A percentile compares a stretch with the other conserved stretches of the same genome.
phyloP scores from a whole-genome alignment of 2,888 invertebrate genomes.

The Tribolium freemani region DNA sequence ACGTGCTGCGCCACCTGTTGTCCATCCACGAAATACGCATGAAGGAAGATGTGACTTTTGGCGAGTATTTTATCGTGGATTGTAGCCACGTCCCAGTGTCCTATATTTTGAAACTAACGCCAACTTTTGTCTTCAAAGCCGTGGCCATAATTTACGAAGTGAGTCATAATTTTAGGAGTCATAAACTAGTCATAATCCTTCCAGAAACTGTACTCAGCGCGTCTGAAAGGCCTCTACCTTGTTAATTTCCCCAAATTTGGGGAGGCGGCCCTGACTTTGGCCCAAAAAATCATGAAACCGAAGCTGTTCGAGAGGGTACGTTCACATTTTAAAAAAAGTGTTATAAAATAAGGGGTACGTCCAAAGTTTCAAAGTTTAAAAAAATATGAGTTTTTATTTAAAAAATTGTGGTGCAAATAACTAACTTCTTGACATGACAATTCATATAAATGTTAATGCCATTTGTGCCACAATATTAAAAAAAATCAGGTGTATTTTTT shows the following conservation, averaged over 20 bases:
- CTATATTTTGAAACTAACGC: not conserved
- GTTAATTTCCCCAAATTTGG: not conserved
- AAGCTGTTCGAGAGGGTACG: constrained; percentile 9
- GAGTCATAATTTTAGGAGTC: not conserved
- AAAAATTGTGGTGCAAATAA: no score
- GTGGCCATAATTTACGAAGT: not conserved
- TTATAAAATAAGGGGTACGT: not conserved
- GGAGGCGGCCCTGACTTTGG: not conserved
- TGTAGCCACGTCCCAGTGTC: not conserved
- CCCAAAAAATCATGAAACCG: not conserved
- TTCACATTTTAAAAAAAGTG: not conserved
- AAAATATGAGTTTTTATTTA: no score
- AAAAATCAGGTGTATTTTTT: no score
- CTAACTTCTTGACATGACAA: no score
- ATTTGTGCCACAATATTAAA: no score
- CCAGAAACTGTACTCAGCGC: not conserved
- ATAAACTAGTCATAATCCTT: not conserved
- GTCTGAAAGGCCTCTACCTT: not conserved
- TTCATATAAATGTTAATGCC: no score
- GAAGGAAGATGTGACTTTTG: constrained; percentile 8
- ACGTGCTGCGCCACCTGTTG: not conserved
- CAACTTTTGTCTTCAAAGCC: not conserved
- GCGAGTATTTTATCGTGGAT: not conserved
- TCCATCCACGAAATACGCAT: not conserved
- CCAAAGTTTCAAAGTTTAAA: no score